Base-by-base conservation (phyloP, 2,888 invertebrate species). In the Eupithecia subfuscata region DNA sequence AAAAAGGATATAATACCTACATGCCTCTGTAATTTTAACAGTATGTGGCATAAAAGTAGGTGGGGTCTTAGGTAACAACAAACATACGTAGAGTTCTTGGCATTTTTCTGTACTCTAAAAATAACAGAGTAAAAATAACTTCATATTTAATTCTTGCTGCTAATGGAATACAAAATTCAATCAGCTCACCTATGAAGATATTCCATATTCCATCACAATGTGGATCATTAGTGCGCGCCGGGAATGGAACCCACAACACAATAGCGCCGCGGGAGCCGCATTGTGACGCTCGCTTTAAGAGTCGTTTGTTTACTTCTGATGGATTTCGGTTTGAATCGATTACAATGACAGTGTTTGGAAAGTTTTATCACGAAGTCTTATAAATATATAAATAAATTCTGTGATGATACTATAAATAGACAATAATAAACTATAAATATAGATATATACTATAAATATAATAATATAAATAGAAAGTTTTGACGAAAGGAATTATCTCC, bases 191-290 rank as follows among this genome's bases (percentile, higher is more conserved):
- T 64, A 73, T 56, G 74, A 71, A 75, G 64, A 75, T 73, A 52
- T 65, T 40, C 74, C 34, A 16, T 16, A 56, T 52, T 52, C 22
- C 52, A 56, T 56, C 77, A 82, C 81, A 82, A 82, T 81, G 71
- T 71, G 63, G 76, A 72, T 82, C 79, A 82, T 82, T 82, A 82
- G 84, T 79, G 78, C 74, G 71, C 71, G 78, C 73, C 83, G 85
- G 82, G 84, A 82, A 76, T 77, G 82, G 84, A 88, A 84, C 80
- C 77, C 48, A 85, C 84, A 84, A 87, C 48, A 85, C 84, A 84
- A 87, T 86, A 78, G 77, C 87, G 77, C 87, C 70, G 82, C 87
- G 86, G 88, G 88, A 80, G 86, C 75, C 80, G 74, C 71, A 76
- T 74, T 74, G 72, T n/a, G 69, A 63, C 67, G 67, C 74, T 77